phyloP scores from a whole-genome alignment of 2,797 vertebrate species.

The Thamnophis elegans region DNA sequence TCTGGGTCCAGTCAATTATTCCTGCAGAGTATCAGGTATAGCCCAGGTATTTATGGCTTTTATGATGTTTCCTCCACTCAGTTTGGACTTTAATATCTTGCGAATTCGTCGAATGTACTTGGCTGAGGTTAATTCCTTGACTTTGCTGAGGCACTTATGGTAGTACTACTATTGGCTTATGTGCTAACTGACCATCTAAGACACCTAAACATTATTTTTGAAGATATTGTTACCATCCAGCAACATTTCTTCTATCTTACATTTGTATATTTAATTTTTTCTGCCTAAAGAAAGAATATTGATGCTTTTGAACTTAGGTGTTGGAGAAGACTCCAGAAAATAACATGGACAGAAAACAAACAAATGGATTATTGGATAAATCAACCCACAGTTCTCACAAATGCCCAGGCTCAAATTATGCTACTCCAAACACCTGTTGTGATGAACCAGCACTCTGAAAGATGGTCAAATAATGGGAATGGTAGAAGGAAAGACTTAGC shows the following conservation, averaged over 20 bases:
- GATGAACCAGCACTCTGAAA: neutral
- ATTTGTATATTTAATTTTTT: neutral
- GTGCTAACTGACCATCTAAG: neutral
- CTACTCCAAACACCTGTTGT: neutral
- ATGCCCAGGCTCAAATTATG: neutral
- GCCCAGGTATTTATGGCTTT: too few species aligned
- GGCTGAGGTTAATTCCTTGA: too few species aligned
- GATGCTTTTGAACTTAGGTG: neutral
- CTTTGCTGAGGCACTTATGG: neutral
- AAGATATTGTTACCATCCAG: neutral
- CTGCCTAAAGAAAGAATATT: neutral
- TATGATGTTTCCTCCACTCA: too few species aligned
- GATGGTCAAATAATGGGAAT: neutral
- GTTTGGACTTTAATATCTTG: too few species aligned
- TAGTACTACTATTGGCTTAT: neutral
- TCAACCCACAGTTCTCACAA: neutral
- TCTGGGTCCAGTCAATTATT: too few species aligned
- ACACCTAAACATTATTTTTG: neutral
- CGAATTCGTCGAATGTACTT: too few species aligned
- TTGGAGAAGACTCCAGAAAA: neutral
- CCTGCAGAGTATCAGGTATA: too few species aligned
- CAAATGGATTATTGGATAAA: neutral
- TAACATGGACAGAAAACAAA: neutral
- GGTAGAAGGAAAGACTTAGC: neutral
- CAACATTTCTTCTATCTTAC: too few species aligned